Evolutionary conservation across 2,113 vertebrate genomes (phyloP), one percentile per base, ranked within the genome.

Genomic region (Pangasianodon gigas): DNA sequence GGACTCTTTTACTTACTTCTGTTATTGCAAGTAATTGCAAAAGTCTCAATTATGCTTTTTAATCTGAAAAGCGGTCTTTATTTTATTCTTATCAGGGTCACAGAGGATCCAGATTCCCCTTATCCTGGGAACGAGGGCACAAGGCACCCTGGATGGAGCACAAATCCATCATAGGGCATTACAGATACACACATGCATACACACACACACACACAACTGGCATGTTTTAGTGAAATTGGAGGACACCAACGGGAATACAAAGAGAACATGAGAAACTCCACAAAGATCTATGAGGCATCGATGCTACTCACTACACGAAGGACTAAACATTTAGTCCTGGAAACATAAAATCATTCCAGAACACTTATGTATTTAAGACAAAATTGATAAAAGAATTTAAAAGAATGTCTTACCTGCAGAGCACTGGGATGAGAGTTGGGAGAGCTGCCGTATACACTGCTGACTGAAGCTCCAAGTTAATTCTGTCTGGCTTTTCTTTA

Each of bases 401-500:
- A 71, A 37, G 14, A 41, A 29, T 69, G n/a, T 19, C 62, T 86
- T 32, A 41, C 18, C 41, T 32, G 48, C 44, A 60, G 62, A 62
- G 48, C n/a, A 37, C 8, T 32, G 44, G 26, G 24, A 29, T 83
- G 52, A 26, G 54, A 7, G 24, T 60, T 60, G 24, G 75, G 65
- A 54, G 46, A 32, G 87, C 44, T 52, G 44, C 69, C 48, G 65
- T 89, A 84, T 85, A 87, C 91, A 77, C 87, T 91, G 84, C 11
- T 92, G 81, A 91, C 77, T 90, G 69, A 62, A n/a, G 90, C 60
- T 86, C 89, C 69, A 87, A 90, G 90, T 88, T 83, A 90, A 94
- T 93, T 93, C 88, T 94, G 91, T 94, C 93, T 93, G 85, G 90
- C 87, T 89, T 92, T 51, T 80, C 86, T 92, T 93, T 93, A 93